Conservation (phyloP, 1,140 invertebrate genomes). For the Cydia splendana region DNA sequence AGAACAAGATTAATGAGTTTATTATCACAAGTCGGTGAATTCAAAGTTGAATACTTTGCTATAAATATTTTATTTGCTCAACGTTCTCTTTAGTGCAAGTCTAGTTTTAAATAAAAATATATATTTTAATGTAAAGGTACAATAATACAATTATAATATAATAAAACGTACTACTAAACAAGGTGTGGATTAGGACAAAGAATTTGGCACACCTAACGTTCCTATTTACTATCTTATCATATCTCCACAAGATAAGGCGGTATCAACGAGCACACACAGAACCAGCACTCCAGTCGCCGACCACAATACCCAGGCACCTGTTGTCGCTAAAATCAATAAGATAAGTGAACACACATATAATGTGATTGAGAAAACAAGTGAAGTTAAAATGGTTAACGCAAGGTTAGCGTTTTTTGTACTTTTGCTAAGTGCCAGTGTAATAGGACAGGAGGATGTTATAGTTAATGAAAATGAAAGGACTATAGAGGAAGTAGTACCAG, state of each 20-base stretch:
- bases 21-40: background rate
- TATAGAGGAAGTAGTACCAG: slow-evolving; percentile 32
- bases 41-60: background rate
- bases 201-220: slow-evolving; percentile 77
- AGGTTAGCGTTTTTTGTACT: slow-evolving; percentile 61
- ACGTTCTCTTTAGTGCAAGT: background rate
- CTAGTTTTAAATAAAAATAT: background rate
- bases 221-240: slow-evolving; percentile 77
- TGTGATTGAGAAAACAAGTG: slow-evolving; percentile 41
- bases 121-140: background rate
- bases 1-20: background rate
- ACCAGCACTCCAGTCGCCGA: slow-evolving; percentile 60
- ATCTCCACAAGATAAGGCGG: slow-evolving; percentile 65
- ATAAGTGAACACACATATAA: slow-evolving; percentile 40
- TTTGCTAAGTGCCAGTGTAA: slow-evolving; percentile 65
- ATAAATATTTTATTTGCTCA: background rate
- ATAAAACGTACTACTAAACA: slow-evolving; percentile 36
- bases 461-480: slow-evolving; percentile 55
- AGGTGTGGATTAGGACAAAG: slow-evolving; percentile 72
- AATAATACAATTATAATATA: slow-evolving; percentile 22
- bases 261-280: slow-evolving; percentile 72
- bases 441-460: slow-evolving; percentile 56
- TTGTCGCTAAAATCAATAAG: slow-evolving; percentile 52
- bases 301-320: slow-evolving; percentile 66
- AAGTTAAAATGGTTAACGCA: slow-evolving; percentile 64